Percentiles rank a stretch among this genome's conserved stretches.
These are phyloP conservation scores for Drosophila heteroneura DNA, from an alignment of 2,888 invertebrate species.

Conservation along the genomic window DNA sequence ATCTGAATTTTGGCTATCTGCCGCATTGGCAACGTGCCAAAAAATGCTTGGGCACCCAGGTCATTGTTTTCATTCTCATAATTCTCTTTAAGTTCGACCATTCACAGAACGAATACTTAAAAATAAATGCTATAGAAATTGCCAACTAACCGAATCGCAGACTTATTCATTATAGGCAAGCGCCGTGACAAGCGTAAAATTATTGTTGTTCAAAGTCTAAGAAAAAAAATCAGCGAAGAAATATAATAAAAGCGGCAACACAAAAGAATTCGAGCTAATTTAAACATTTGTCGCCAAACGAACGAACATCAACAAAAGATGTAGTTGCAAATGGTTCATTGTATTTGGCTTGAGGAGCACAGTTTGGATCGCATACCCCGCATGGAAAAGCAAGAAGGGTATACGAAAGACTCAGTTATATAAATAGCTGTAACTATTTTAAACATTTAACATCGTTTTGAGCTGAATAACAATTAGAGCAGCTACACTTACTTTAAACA, in stretches of 20 bases:
- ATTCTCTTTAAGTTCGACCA: slow-evolving; percentile 22
- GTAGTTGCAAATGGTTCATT: not conserved
- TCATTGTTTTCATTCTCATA: slow-evolving; percentile 69
- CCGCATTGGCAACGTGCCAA: slow-evolving; percentile 60
- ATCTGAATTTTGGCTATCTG: slow-evolving; percentile 36
- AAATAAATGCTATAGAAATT: slow-evolving; percentile 32
- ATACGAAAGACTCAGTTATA: fast-evolving
- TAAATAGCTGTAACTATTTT: not conserved
- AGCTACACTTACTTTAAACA: too few species aligned
- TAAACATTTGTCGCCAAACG: not conserved
- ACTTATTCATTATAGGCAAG: slow-evolving; percentile 37
- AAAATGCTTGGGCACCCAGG: slow-evolving; percentile 54
- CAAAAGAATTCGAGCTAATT: not conserved
- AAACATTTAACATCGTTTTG: not conserved
- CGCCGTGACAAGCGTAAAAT: slow-evolving; percentile 1
- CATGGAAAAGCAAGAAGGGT: not conserved
- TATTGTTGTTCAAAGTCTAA: not conserved
- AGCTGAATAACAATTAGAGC: not conserved
- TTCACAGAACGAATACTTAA: slow-evolving; percentile 20
- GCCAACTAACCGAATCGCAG: not conserved
- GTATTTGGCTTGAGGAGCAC: not conserved
- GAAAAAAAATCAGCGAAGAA: not conserved
- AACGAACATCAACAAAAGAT: not conserved
- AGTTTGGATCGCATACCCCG: not conserved
- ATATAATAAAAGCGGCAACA: not conserved